Base-by-base conservation (phyloP, 1,140 invertebrate genomes). In the Odontomachus brunneus region DNA sequence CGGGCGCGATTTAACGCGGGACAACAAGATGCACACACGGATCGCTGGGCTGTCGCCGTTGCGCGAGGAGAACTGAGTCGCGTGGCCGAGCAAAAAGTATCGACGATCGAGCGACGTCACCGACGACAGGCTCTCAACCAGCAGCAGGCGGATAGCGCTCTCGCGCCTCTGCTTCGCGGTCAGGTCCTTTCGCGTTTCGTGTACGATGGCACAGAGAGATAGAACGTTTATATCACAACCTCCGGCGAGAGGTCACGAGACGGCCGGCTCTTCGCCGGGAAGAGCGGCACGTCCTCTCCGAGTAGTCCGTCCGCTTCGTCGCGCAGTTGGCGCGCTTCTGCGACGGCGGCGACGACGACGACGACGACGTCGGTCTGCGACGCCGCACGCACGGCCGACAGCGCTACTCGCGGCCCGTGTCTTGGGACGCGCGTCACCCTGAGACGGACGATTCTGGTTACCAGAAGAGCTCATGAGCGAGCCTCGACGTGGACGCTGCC, bases 381-480 rank as follows among this genome's bases (percentile, higher is more conserved):
- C 12, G 44, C 19, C 1, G 63, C 38, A 9, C 38, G 0, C 38
- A 17, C 26, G 22, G 29, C 29, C 2, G 29, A n/a, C n/a, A n/a
- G n/a, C n/a, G n/a, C n/a, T n/a, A n/a, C 29, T 33, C 29, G 29
- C 5, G 29, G 29, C 29, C n/a, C n/a, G n/a, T 44, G 55, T 65
- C 48, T 76, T 4, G 14, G 12, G 71, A 65, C 7, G 26, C 44
- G 59, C 17, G 38, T 29, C 59, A 83, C 38, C 60, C 26, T 24
- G 57, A 80, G 67, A 38, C 53, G 22, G 24, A 66, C 51, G 24
- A 63, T 84, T 71, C 55, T 53, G 72, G 80, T 89, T 93, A 94
- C 92, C 93, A 94, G 75, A 92, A 94, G 75, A 93, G 86, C 86
- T 92, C 91, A 89, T 93, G 91, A 66, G 90, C 84, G 84, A 92